These are phyloP conservation scores for Acanthurus lineatus DNA, from an alignment of 2,797 vertebrate genomes.

Conservation along the genomic window DNA sequence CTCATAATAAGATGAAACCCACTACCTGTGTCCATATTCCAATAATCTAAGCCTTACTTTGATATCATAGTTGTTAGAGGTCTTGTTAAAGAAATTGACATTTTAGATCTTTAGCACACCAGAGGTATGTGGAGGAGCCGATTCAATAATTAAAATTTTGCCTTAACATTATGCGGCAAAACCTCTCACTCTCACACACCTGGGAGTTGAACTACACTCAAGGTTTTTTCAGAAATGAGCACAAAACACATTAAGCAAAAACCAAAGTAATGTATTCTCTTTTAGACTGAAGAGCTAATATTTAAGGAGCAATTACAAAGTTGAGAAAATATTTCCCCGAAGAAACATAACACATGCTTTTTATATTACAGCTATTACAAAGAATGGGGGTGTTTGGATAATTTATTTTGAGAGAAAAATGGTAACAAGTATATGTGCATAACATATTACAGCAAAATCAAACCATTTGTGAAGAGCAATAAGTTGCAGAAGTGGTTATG, in stretches of 20 bases:
- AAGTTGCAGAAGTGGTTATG: neutral
- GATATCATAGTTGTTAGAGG: slow-evolving; percentile 57
- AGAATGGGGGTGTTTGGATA: neutral
- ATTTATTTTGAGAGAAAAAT: neutral
- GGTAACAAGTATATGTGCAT: neutral
- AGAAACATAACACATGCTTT: slow-evolving; percentile 2
- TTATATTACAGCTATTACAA: neutral
- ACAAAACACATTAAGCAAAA: slow-evolving; percentile 4
- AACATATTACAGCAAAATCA: neutral
- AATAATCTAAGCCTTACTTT: slow-evolving; percentile 61
- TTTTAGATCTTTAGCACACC: slow-evolving; percentile 64
- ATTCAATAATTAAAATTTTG: slow-evolving; percentile 51
- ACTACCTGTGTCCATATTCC: slow-evolving; percentile 57
- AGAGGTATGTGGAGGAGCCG: slow-evolving; percentile 15
- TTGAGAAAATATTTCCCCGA: slow-evolving; percentile 10
- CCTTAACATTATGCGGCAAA: slow-evolving; percentile 13
- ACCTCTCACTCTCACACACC: slow-evolving; percentile 8
- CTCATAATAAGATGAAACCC: slow-evolving; percentile 62
- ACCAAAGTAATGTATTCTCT: neutral
- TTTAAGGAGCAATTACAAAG: slow-evolving; percentile 10
- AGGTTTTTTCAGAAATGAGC: neutral
- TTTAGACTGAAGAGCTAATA: neutral
- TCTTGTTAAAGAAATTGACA: slow-evolving; percentile 58
- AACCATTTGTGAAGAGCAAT: neutral
- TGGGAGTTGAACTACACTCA: neutral